Percentiles rank a stretch among this genome's conserved stretches.
phyloP scores from a whole-genome alignment of 2,888 invertebrate genomes.

The Polyploca ridens region DNA sequence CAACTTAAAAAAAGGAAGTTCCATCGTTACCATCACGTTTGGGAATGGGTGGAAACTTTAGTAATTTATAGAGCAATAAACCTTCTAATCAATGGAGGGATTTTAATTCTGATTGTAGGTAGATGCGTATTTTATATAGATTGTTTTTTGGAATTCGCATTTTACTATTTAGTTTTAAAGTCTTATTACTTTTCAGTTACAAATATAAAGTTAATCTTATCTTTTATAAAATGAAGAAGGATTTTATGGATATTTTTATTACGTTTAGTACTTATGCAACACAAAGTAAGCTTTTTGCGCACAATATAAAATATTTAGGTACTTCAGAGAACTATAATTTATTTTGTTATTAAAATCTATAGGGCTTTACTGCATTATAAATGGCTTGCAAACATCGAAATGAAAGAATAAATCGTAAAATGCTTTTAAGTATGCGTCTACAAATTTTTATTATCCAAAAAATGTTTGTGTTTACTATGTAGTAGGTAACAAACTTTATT shows the following conservation, averaged over 20 bases:
- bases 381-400: neutral
- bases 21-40: constrained; percentile 42
- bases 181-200: neutral
- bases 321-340: neutral
- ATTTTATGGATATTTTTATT: too few species aligned
- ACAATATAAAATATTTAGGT: neutral
- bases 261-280: too few species aligned
- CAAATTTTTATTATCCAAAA: too few species aligned
- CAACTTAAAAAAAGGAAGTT: constrained; percentile 36
- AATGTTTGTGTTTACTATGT: too few species aligned
- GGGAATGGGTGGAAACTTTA: constrained; percentile 42
- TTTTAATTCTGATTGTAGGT: constrained; percentile 20
- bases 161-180: neutral
- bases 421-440: too few species aligned
- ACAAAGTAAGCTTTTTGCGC: too few species aligned
- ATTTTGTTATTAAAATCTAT: neutral
- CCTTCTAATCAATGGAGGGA: constrained; percentile 35
- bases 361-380: neutral
- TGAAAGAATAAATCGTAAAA: neutral
- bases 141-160: too few species aligned
- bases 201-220: neutral
- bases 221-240: too few species aligned
- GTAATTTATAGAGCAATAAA: constrained; percentile 50
- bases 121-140: neutral
- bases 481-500: too few species aligned